Base-by-base conservation (phyloP, 1,140 invertebrate species). In the Drosophila virilis region DNA sequence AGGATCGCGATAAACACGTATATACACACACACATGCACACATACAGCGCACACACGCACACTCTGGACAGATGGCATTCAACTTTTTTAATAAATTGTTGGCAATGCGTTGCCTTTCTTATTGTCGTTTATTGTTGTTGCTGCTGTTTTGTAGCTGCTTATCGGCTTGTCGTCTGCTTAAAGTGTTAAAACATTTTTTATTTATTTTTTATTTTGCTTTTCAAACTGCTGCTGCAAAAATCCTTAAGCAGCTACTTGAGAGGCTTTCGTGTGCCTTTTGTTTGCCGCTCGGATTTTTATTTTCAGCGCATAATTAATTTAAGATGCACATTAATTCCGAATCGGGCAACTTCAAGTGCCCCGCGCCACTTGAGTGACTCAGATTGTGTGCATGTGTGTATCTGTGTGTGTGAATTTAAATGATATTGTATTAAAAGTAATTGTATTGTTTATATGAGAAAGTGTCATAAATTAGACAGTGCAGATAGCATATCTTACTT, bases 261-360 rank as follows among this genome's bases (percentile, higher is more conserved):
- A 79, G 58, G 83, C 83, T 88, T 88, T 86, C 73, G 57, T 85
- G 59, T 54, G 38, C 13, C 74, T 81, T 76, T 83, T 76, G 61
- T 81, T 77, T 71, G 80, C 80, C 76, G 71, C 79, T 54, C 52
- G 35, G 8, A 10, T 74, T 66, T 77, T 84, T 79, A 80, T 83
- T 83, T 77, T 84, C 77, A 73, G 40, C 75, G 68, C 76, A 86
- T 86, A 86, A 86, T 86, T 86, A 83, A 83, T 88, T 86, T 83
- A 77, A 88, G 72, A 88, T 86, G 83, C 82, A 88, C 78, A 81
- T 72, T 67, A 52, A 82, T 75, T 50, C 76, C 68, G 48, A 86
- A 79, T 77, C 76, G 76, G 75, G 72, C 65, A 67, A 66, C 71
- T 68, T 82, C 67, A 79, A 86, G 82, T 83, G 79, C 35, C 52